A percentile compares a stretch with the other conserved stretches of the same genome.
Conservation (phyloP, 2,113 vertebrate species). For the Xenus cinereus region DNA sequence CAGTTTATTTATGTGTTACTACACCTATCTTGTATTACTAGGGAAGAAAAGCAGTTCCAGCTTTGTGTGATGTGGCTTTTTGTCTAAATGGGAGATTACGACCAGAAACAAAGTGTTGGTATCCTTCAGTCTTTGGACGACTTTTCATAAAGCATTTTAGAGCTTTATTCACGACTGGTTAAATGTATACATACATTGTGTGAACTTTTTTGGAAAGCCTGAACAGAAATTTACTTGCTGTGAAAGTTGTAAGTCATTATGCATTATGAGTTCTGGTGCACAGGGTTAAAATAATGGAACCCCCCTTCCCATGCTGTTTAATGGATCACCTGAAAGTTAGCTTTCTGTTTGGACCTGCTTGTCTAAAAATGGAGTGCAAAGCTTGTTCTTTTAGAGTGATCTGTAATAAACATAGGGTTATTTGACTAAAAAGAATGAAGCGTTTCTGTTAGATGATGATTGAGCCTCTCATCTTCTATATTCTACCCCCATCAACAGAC, state of each 20-base stretch:
- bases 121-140: neutral
- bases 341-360: neutral
- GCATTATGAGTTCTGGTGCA: neutral
- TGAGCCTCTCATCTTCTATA: neutral
- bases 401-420: neutral
- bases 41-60: neutral
- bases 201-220: conserved; percentile 17
- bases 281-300: neutral
- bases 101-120: neutral
- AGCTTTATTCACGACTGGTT: conserved; percentile 7
- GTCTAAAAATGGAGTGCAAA: neutral
- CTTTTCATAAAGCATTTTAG: neutral
- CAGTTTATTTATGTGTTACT: neutral
- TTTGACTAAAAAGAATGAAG: neutral
- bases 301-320: neutral
- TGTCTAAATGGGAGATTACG: neutral
- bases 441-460: neutral
- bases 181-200: conserved; percentile 44
- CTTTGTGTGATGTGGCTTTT: neutral
- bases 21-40: neutral
- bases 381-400: neutral
- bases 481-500: neutral
- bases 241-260: conserved; percentile 41
- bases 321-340: neutral
- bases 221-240: conserved; percentile 10